Conservation (phyloP, 2,113 vertebrate species). For the Pantherophis guttatus region DNA sequence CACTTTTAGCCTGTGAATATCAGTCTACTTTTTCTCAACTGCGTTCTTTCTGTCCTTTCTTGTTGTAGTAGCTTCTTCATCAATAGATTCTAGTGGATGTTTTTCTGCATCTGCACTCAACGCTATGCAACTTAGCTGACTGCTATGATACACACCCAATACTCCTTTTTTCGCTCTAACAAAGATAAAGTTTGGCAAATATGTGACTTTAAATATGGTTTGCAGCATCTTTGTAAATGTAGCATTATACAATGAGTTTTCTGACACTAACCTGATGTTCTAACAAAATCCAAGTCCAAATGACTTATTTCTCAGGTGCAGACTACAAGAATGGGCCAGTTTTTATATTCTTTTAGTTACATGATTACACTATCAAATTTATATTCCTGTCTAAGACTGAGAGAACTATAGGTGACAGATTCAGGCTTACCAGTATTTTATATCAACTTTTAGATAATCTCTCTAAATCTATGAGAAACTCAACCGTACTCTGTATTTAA, state of each 20-base stretch:
- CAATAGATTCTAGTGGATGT: neutral
- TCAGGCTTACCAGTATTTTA: neutral
- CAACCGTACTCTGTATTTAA: neutral
- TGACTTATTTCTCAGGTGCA: neutral
- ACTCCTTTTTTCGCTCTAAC: constrained; percentile 14
- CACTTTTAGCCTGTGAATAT: neutral
- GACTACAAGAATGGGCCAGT: neutral
- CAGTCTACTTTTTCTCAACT: constrained; percentile 12
- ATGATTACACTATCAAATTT: neutral
- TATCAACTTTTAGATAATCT: neutral
- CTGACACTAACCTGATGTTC: neutral
- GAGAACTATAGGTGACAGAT: neutral
- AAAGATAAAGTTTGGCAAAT: constrained; percentile 26
- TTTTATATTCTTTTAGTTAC: neutral
- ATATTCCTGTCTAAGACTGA: neutral
- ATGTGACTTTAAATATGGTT: constrained; percentile 4
- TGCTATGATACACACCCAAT: constrained; percentile 3
- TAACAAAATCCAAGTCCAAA: constrained; percentile 42
- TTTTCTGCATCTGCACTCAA: neutral
- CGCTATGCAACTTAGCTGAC: neutral
- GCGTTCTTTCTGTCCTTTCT: neutral
- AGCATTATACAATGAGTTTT: neutral
- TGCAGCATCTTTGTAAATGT: constrained; percentile 21
- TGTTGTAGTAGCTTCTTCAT: neutral
- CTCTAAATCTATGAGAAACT: neutral